A percentile compares a stretch with the other conserved stretches of the same genome.
phyloP scores from a whole-genome alignment of 2,888 invertebrate species.

The Conomelus anceps region DNA sequence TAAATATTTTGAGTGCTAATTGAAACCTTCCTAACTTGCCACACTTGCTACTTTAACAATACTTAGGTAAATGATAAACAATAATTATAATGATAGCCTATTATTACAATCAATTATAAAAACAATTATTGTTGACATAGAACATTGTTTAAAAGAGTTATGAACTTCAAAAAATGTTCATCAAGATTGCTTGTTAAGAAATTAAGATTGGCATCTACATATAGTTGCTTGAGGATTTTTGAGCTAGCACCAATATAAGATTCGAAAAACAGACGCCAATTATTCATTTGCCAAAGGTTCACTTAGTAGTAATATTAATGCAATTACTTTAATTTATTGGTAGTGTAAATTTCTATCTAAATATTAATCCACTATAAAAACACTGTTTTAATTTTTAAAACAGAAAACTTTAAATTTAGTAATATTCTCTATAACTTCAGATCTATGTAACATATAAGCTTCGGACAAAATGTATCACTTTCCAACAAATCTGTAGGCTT shows the following conservation, averaged over 20 bases:
- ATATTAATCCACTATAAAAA: not conserved
- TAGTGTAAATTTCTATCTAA: not conserved
- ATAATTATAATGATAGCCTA: too few relatives aligned
- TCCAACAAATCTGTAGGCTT: not conserved
- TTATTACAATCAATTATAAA: too few relatives aligned
- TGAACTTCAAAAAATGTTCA: too few relatives aligned
- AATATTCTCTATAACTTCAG: not conserved
- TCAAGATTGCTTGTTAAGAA: too few relatives aligned
- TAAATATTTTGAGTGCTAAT: not conserved
- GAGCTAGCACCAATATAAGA: too few relatives aligned
- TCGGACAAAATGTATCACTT: not conserved
- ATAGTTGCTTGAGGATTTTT: too few relatives aligned
- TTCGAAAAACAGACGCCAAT: too few relatives aligned
- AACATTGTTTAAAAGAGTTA: too few relatives aligned
- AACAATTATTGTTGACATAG: too few relatives aligned
- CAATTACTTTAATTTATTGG: not conserved
- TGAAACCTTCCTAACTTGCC: not conserved
- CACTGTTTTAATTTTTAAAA: not conserved
- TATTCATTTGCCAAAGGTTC: not conserved
- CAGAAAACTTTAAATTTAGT: not conserved
- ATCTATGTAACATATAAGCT: not conserved
- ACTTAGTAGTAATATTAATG: not conserved
- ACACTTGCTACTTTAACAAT: too few relatives aligned
- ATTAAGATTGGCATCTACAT: too few relatives aligned
- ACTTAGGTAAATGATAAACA: too few relatives aligned